Percentiles rank a stretch among this genome's conserved stretches.
Evolutionary conservation across 2,888 invertebrate genomes (phyloP).

Genomic region (Phengaris alcon): DNA sequence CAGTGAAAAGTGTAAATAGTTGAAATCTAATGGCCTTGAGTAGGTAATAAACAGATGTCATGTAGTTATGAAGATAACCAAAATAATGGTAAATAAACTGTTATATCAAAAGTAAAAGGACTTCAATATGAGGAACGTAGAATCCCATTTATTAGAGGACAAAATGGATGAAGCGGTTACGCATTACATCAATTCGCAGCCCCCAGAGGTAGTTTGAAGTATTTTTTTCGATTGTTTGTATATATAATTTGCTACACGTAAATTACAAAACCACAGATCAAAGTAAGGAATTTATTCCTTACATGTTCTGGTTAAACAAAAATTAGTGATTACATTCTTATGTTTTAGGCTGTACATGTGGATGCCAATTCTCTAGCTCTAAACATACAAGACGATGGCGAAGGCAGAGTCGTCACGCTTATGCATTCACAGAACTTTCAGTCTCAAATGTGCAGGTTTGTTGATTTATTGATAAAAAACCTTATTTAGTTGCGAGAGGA

Average conservation of each 20-base stretch:
- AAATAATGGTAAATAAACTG: slow-evolving; percentile 43
- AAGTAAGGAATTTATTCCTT: neutral
- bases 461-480: neutral
- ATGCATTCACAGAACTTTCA: slow-evolving; percentile 66
- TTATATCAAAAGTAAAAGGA: slow-evolving; percentile 35
- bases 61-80: slow-evolving; percentile 41
- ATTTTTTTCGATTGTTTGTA: slow-evolving; percentile 24
- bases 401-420: slow-evolving; percentile 61
- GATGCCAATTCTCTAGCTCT: slow-evolving; percentile 60
- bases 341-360: slow-evolving; percentile 61
- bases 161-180: slow-evolving; percentile 72
- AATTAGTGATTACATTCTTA: neutral
- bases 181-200: slow-evolving; percentile 67
- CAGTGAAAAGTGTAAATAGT: slow-evolving; percentile 28
- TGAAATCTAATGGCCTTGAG: slow-evolving; percentile 45
- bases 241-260: neutral
- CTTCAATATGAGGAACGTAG: slow-evolving; percentile 57
- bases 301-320: neutral
- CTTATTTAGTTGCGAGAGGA: neutral
- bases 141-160: slow-evolving; percentile 55
- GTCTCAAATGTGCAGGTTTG: slow-evolving; percentile 67
- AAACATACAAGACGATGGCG: slow-evolving; percentile 63
- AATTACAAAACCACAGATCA: neutral
- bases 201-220: slow-evolving; percentile 59
- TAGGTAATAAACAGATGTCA: slow-evolving; percentile 49